A percentile compares a stretch with the other conserved stretches of the same genome.
These are phyloP conservation scores for Cololabis saira DNA, from an alignment of 2,113 vertebrate genomes.

Conservation along the genomic window DNA sequence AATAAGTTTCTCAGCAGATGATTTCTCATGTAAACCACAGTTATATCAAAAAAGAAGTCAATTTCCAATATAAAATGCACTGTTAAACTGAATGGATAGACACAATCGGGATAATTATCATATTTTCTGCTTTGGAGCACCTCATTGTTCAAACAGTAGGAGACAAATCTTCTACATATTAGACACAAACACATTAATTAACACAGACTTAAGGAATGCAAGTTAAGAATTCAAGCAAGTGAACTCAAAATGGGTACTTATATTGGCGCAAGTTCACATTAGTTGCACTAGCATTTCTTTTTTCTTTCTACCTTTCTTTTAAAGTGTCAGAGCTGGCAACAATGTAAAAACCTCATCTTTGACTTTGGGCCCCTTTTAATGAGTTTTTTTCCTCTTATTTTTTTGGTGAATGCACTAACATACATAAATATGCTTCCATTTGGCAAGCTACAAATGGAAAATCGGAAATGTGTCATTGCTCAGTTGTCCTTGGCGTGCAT, in stretches of 20 bases:
- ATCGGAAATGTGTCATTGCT: constrained; percentile 65
- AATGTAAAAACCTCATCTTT: constrained; percentile 42
- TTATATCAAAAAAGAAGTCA: constrained; percentile 74
- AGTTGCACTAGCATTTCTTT: constrained; percentile 25
- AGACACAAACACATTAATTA: constrained; percentile 55
- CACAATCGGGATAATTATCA: constrained; percentile 45
- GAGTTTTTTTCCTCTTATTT: neutral
- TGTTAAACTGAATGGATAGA: constrained; percentile 70
- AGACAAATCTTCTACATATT: constrained; percentile 45
- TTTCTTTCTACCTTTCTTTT: constrained; percentile 7
- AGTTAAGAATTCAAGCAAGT: constrained; percentile 56
- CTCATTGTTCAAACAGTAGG: constrained; percentile 60
- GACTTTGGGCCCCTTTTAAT: constrained; percentile 39
- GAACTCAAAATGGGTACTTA: constrained; percentile 48
- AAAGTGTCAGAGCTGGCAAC: constrained; percentile 50
- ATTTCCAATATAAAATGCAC: constrained; percentile 76
- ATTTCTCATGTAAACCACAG: constrained; percentile 78
- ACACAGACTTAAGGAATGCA: constrained; percentile 70
- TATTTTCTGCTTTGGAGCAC: constrained; percentile 69
- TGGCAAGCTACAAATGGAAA: constrained; percentile 76
- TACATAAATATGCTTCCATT: constrained; percentile 62
- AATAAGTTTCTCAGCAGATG: constrained; percentile 82
- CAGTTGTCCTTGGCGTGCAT: constrained; percentile 80
- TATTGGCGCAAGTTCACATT: constrained; percentile 71
- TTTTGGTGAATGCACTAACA: constrained; percentile 46